Evolutionary conservation across 2,797 vertebrate species (phyloP), one percentile per base, ranked within the genome.

Genomic region (Hyperoplus lanceolatus): DNA sequence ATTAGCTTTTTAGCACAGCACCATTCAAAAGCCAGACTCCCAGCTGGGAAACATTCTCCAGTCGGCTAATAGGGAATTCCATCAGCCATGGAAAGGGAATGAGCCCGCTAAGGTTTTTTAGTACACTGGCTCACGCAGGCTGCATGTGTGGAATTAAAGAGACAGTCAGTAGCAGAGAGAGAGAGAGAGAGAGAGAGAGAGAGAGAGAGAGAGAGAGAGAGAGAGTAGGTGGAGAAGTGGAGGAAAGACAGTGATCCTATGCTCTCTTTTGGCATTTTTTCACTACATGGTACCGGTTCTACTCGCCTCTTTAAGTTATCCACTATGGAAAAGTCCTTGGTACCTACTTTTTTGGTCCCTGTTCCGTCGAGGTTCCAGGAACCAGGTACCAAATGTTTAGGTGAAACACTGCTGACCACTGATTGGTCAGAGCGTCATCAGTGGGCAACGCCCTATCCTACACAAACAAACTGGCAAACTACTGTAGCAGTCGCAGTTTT

Each of bases 1-100:
- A 85, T 90, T 90, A 87, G 85, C 63, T 90, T 89, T 29, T 91
- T 87, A 87, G 90, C 83, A 70, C 77, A 78, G 84, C 81, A 83
- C 78, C 29, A 84, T 84, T 89, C 81, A 86, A 67, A 29, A 89
- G 62, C 49, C 77, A 88, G 85, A 82, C 81, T 82, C 86, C 86
- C 79, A 86, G 86, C 79, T 90, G 83, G 82, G 83, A 89, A 87
- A 82, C 66, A 38, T 82, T 89, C 84, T 81, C 77, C 77, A 63
- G 70, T 79, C 79, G 15, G 77, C 83, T 87, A 89, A 89, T 88
- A 75, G 79, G 74, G 86, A 87, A 82, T 68, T 77, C 83, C 76
- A 85, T 89, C 90, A 92, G 83, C 81, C 85, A 75, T 82, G 79
- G 83, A 86, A 29, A 12, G 63, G 80, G 62, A 86, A 66, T 62